Evolutionary conservation across 64 coral and sea anemone species (phyloP), one percentile per base, ranked within the genome.

Genomic region (Anthopleura sola): DNA sequence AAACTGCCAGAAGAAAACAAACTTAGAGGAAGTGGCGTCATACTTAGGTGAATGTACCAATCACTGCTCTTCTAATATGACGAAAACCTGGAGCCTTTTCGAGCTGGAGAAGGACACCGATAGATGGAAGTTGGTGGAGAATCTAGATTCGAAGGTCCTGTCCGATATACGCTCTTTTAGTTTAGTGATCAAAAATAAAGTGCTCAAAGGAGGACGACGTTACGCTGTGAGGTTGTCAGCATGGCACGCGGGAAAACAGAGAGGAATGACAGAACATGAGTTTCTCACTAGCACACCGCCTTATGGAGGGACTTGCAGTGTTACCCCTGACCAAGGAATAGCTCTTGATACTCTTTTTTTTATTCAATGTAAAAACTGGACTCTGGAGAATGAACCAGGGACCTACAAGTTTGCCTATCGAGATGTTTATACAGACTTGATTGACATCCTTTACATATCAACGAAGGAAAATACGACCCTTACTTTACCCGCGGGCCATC

Each of bases 231-330:
- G 82, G 39, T 13, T 90, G 69, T 85, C 87, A 29, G 82, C 82
- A 24, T 66, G 55, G 40, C 58, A 87, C 23, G 50, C 78, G 4
- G 31, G 75, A 40, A 46, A 44, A 76, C 77, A 82, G 28, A 82
- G 47, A 1, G 90, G 93, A 10, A 49, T 95, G 13, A 47, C 90
- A 24, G 93, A 95, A 58, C 90, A 95, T 49, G 76, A 86, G 5
- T 95, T 95, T 33, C 50, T 78, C 3, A 95, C 93, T 10, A 87
- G 90, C 51, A 85, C 48, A 24, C 90, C 93, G 34, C 93, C 93
- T 32, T 54, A 39, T 8, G 90, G 86, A 1, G 93, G 93, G 31
- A 86, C 85, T 24, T 95, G 93, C 38, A 81, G 56, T 56, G 82
- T 92, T 18, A 55, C 49, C 19, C 86, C 75, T 76, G 47, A 16